These are phyloP conservation scores for Trichoplusia ni DNA, from an alignment of 1,140 invertebrate species.

Conservation along the genomic window DNA sequence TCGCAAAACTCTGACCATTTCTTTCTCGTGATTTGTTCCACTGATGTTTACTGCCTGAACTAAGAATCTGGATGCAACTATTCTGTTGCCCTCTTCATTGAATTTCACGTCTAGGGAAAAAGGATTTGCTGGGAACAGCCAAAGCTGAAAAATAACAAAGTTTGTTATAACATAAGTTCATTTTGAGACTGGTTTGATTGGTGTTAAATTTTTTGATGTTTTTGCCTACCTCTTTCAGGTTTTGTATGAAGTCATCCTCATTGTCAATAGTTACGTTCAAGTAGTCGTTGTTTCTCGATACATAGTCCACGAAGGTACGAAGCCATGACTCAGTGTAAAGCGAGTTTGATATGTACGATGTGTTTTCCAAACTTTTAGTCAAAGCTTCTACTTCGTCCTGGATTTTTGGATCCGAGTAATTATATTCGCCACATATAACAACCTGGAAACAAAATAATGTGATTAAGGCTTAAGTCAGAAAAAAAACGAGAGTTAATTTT, in stretches of 20 bases:
- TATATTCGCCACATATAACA: constrained; percentile 90
- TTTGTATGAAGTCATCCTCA: constrained; percentile 88
- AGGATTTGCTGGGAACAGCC: constrained; percentile 87
- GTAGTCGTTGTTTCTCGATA: constrained; percentile 88
- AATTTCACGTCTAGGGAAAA: constrained; percentile 94
- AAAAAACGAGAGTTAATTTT: too few species aligned
- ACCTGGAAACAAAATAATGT: constrained; percentile 85
- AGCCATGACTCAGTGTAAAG: constrained; percentile 96
- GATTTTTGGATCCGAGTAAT: constrained; percentile 91
- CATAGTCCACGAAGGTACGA: constrained; percentile 90
- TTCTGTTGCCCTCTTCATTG: constrained; percentile 87
- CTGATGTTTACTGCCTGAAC: constrained; percentile 95
- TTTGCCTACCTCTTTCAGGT: constrained; percentile 86
- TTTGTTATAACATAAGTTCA: background rate
- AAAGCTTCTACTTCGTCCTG: constrained; percentile 91
- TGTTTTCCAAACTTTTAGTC: constrained; percentile 90
- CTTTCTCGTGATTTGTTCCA: constrained; percentile 94
- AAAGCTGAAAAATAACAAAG: constrained; percentile 81
- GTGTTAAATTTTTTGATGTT: background rate
- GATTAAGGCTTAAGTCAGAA: too few species aligned
- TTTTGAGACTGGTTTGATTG: background rate
- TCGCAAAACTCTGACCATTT: constrained; percentile 92
- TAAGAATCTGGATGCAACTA: constrained; percentile 92
- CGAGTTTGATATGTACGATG: constrained; percentile 89
- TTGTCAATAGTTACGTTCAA: constrained; percentile 88